Evolutionary conservation across 2,797 vertebrate species (phyloP), one percentile per base, ranked within the genome.

Genomic region (Halcyon chelicuti): DNA sequence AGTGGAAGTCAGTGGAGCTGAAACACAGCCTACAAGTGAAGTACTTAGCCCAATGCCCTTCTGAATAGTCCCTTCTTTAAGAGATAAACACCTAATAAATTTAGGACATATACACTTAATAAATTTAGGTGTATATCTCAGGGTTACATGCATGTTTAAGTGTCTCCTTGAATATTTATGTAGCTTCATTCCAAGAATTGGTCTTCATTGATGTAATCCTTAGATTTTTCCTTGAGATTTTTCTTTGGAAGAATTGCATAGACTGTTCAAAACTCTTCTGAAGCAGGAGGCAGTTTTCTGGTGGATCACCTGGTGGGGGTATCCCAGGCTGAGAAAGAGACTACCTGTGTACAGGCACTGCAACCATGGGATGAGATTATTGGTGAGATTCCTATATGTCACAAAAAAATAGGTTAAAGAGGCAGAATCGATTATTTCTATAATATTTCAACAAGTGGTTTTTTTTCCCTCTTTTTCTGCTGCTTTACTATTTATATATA

Each of bases 271-370:
- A 72, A 29, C 14, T 85, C 22, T 61, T 79, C n/a, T 68, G 37
- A 83, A 70, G 60, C 37, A 76, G 19, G 22, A 79, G 16, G 13
- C 6, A 33, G 9, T 51, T 28, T 26, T 37, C 29, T 4, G 5
- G 9, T 40, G 9, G 5, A 1, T 71, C 35, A 39, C 6, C n/a
- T 47, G 26, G 18, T 35, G 6, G 5, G 37, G 3, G 2, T 12
- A 62, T 16, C 16, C 20, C 42, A 75, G 9, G 7, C 18, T 62
- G 66, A 63, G 21, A 55, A 84, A 62, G 7, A 55, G 14, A 61
- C 18, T 12, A 42, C 5, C 11, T 40, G n/a, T 31, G 16, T 7
- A 61, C 15, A 15, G 1, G 3, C 14, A 25, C 17, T 51, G 57
- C 6, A 52, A 9, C 10, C 28, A 12, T 7, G 25, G 26, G 39